Conservation (phyloP, 1,140 invertebrate species). For the Drosophila kohkoa region DNA sequence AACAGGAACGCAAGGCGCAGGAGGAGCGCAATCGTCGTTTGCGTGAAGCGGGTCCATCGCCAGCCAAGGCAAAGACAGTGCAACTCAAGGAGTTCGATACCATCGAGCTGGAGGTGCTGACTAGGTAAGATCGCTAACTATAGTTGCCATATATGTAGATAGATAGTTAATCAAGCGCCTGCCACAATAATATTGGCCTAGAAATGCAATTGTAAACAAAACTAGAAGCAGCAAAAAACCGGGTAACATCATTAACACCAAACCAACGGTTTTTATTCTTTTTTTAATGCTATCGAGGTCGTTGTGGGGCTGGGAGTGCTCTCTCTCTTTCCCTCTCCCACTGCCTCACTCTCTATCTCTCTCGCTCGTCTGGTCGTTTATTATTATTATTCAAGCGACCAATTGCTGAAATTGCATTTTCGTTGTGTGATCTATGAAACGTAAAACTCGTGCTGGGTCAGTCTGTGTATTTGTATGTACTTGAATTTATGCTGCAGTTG, state of each 20-base stretch:
- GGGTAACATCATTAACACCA: slow-evolving; percentile 73
- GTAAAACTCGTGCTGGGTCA: slow-evolving; percentile 24
- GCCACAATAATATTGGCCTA: slow-evolving; percentile 73
- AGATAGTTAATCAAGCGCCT: slow-evolving; percentile 37
- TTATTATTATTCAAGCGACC: slow-evolving; percentile 33
- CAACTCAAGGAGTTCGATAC: slow-evolving; percentile 89
- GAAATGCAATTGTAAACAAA: slow-evolving; percentile 71
- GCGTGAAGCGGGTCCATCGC: slow-evolving; percentile 84
- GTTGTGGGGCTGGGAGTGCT: slow-evolving; percentile 35
- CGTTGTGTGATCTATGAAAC: slow-evolving; percentile 58
- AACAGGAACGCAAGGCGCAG: slow-evolving; percentile 77
- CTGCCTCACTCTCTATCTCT: not conserved
- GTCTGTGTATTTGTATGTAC: slow-evolving; percentile 47
- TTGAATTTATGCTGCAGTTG: slow-evolving; percentile 66
- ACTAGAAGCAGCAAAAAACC: slow-evolving; percentile 57
- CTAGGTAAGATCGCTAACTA: slow-evolving; percentile 86
- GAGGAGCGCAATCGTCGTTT: slow-evolving; percentile 77
- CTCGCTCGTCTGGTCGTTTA: not conserved
- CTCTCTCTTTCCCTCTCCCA: not conserved
- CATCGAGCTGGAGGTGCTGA: slow-evolving; percentile 90
- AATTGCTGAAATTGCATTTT: slow-evolving; percentile 75
- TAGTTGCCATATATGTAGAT: slow-evolving; percentile 3
- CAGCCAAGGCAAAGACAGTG: slow-evolving; percentile 78
- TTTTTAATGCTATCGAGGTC: slow-evolving; percentile 68
- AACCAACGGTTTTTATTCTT: slow-evolving; percentile 30